These are phyloP conservation scores for Kryptopterus vitreolus DNA, from an alignment of 2,797 vertebrate species.

Conservation along the genomic window DNA sequence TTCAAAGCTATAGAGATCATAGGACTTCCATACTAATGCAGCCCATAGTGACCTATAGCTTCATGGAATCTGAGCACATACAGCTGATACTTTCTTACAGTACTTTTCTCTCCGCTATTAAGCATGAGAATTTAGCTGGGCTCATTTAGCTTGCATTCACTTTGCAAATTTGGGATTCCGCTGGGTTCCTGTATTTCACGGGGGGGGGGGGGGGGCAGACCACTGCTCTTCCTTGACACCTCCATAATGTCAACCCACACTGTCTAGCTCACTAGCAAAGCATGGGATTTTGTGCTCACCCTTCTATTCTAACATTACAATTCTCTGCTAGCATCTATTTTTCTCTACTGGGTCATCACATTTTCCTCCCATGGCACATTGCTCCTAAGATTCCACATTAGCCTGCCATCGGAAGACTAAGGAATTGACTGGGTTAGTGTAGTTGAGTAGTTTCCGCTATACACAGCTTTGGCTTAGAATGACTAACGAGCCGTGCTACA, in stretches of 20 bases:
- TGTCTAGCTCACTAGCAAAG: not conserved
- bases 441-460: not conserved
- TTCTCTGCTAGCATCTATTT: not conserved
- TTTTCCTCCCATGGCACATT: not conserved
- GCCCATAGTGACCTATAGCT: not conserved
- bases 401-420: not conserved
- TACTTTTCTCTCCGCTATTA: not conserved
- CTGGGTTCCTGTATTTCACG: not conserved
- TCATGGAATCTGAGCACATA: no score
- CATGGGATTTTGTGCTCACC: not conserved
- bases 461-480: slow-evolving; percentile 5
- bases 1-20: not conserved
- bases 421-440: not conserved
- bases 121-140: not conserved
- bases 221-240: not conserved
- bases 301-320: no score
- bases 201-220: no score
- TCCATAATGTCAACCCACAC: not conserved
- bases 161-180: not conserved
- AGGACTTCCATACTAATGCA: not conserved
- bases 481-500: not conserved
- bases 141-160: not conserved
- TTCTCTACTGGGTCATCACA: not conserved
- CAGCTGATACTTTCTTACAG: not conserved
- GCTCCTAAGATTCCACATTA: not conserved